phyloP scores from a whole-genome alignment of 2,113 vertebrate genomes.

The Passerina amoena region DNA sequence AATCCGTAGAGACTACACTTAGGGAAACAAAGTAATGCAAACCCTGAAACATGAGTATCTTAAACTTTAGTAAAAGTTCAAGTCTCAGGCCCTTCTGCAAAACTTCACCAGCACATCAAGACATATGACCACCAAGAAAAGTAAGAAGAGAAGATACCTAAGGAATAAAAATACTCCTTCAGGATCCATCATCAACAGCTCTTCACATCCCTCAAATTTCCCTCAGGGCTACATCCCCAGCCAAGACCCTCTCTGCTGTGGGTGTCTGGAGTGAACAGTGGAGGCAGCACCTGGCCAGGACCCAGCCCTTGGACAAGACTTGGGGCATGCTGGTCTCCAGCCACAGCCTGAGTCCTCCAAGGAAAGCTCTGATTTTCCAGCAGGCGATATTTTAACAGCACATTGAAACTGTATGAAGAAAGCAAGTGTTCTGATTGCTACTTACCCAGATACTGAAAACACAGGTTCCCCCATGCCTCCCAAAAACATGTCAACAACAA shows the following conservation, averaged over 20 bases:
- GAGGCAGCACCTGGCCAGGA: not conserved
- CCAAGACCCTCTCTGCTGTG: not conserved
- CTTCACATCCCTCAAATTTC: not conserved
- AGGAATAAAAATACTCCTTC: not conserved
- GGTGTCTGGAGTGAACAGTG: accelerated
- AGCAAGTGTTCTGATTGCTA: not conserved
- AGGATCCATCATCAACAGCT: not conserved
- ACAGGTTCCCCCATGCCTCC: too few species aligned
- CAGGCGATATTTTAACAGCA: not conserved
- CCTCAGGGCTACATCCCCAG: not conserved
- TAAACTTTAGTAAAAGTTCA: slow-evolving; percentile 11
- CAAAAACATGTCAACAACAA: not conserved
- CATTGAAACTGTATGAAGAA: not conserved
- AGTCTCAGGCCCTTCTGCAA: not conserved
- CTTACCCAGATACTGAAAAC: not conserved
- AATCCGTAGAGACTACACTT: not conserved
- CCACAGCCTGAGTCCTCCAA: not conserved
- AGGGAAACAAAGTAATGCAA: not conserved
- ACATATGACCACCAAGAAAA: not conserved
- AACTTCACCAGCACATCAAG: not conserved
- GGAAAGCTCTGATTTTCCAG: not conserved
- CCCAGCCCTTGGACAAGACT: not conserved
- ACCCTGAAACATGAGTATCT: not conserved
- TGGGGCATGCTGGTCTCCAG: not conserved
- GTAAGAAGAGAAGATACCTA: not conserved